Evolutionary conservation across 2,113 vertebrate species (phyloP).

Genomic region (Oostethus manadensis): DNA sequence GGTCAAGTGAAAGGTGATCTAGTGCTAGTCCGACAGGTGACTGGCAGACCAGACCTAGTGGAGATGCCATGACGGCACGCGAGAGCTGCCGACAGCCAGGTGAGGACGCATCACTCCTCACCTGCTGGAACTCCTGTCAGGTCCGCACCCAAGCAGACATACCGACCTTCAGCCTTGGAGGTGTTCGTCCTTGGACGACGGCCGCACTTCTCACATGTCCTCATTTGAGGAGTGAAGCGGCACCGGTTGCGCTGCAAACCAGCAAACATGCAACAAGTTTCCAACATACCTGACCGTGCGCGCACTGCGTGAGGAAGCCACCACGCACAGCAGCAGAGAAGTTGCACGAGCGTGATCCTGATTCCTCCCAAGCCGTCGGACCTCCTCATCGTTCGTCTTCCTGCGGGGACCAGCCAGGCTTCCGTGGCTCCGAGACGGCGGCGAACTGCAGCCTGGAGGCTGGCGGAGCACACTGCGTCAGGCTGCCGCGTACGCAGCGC

Average conservation of each 20-base stretch:
- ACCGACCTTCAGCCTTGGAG: not conserved
- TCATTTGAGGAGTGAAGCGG: not conserved
- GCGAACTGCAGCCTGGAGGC: not conserved
- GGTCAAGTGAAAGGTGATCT: conserved; percentile 39
- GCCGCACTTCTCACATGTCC: too few relatives aligned
- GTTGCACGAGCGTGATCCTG: conserved; percentile 13
- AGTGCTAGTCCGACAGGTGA: conserved; percentile 1
- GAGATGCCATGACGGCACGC: conserved; percentile 10
- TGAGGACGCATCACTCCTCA: conserved; percentile 23
- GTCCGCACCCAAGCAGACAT: conserved; percentile 5
- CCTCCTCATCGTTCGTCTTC: not conserved
- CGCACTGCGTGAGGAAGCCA: conserved; percentile 19
- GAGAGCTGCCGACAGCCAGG: too few relatives aligned
- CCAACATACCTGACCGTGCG: conserved; percentile 54
- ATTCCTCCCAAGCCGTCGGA: too few relatives aligned
- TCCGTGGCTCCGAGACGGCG: not conserved
- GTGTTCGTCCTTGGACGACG: conserved; percentile 14
- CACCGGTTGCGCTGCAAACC: not conserved
- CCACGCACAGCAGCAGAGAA: conserved; percentile 36
- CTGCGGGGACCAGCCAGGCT: not conserved
- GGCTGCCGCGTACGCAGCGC: not conserved
- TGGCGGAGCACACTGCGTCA: not conserved
- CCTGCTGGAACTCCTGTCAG: not conserved
- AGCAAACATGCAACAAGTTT: not conserved
- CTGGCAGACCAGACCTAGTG: conserved; percentile 18